Evolutionary conservation across 2,113 vertebrate genomes (phyloP).

Genomic region (Merops nubicus): DNA sequence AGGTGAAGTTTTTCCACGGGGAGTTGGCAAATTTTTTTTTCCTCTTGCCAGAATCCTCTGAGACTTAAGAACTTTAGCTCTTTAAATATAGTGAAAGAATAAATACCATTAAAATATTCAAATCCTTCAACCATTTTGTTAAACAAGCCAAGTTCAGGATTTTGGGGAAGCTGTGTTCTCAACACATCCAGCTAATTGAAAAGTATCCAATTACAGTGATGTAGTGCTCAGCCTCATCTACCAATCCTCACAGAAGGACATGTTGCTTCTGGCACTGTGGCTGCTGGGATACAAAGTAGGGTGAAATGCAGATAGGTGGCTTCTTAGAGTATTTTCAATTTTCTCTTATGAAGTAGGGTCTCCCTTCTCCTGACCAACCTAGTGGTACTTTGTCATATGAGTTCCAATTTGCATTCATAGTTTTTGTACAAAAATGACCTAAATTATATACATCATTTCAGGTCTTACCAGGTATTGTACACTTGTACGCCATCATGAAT

Average conservation of each 20-base stretch:
- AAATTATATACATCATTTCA: background rate
- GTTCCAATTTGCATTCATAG: background rate
- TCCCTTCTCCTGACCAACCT: background rate
- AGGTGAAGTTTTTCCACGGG: background rate
- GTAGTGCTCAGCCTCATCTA: background rate
- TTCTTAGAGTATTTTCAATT: background rate
- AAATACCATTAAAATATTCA: too few species aligned
- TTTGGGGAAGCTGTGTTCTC: background rate
- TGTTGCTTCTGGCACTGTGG: background rate
- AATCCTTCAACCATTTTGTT: background rate
- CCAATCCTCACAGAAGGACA: background rate
- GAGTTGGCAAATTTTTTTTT: background rate
- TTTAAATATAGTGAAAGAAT: too few species aligned
- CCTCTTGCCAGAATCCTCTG: background rate
- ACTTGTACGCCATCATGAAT: background rate
- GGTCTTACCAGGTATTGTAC: background rate
- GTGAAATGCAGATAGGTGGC: background rate
- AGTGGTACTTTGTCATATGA: background rate
- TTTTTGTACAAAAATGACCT: background rate
- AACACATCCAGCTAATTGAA: background rate
- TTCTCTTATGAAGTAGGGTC: background rate
- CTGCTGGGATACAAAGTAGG: background rate
- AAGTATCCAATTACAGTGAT: rapidly evolving
- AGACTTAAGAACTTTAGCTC: background rate
- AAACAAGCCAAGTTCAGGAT: background rate